Conservation (phyloP, 2,113 vertebrate species). For the Chaetodon auriga region DNA sequence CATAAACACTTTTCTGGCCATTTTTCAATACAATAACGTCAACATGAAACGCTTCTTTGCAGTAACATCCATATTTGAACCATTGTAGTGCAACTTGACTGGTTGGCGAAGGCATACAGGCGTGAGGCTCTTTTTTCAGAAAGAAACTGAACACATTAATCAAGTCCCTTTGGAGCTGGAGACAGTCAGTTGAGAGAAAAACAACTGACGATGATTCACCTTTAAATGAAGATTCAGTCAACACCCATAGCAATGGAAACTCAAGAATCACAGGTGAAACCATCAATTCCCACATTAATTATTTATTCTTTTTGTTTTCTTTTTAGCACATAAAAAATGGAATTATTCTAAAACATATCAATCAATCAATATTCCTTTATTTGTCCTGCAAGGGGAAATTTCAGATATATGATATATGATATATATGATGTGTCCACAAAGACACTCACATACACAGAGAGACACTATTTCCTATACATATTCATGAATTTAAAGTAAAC, state of each 20-base stretch:
- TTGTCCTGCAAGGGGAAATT: no score
- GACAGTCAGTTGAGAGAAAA: background rate
- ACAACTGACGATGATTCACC: background rate
- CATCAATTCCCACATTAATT: background rate
- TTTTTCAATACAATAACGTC: no score
- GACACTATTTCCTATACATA: background rate
- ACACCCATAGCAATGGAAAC: constrained; percentile 5
- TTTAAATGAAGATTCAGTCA: background rate
- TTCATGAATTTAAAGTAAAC: background rate
- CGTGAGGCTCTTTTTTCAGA: background rate
- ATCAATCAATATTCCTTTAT: no score
- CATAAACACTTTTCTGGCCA: no score
- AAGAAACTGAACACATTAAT: background rate
- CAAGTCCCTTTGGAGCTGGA: background rate
- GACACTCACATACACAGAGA: background rate
- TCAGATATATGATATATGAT: no score
- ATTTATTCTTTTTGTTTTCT: background rate
- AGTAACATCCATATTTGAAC: no score
- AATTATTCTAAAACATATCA: background rate
- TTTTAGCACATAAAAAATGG: background rate
- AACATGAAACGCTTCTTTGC: no score
- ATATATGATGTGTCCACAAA: background rate
- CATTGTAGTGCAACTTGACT: no score
- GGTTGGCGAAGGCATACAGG: no score
- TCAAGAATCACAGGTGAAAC: background rate